phyloP scores from a whole-genome alignment of 2,113 vertebrate genomes.

The human (Homo sapiens) region DNA sequence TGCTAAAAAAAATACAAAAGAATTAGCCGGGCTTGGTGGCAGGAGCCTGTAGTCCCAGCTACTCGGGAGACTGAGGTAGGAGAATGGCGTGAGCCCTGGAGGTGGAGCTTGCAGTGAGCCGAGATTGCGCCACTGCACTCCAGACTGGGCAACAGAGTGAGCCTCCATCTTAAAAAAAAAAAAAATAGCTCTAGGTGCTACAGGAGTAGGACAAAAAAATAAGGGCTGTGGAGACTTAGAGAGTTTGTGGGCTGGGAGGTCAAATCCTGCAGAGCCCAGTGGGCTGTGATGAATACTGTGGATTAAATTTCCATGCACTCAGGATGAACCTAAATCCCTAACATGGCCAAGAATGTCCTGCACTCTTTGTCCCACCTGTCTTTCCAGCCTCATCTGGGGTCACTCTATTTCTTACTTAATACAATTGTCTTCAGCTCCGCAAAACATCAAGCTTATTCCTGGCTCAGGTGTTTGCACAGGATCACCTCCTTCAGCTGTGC shows the following conservation, averaged over 20 bases:
- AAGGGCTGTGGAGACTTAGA: background rate
- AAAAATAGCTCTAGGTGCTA: background rate
- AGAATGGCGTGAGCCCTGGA: too few relatives aligned
- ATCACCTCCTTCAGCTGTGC: background rate
- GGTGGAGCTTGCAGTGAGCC: too few relatives aligned
- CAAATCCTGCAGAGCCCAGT: background rate
- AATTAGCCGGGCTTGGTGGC: rapidly evolving
- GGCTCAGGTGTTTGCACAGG: background rate
- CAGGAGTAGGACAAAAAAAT: background rate
- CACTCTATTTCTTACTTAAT: background rate
- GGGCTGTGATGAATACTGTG: rapidly evolving
- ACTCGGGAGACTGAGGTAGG: too few relatives aligned
- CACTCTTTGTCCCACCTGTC: background rate
- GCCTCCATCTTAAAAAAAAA: too few relatives aligned
- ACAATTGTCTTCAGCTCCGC: background rate
- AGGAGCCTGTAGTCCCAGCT: too few relatives aligned
- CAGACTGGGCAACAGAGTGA: too few relatives aligned
- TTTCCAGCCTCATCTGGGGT: background rate
- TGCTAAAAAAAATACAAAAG: too few relatives aligned
- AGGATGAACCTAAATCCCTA: background rate
- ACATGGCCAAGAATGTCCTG: rapidly evolving
- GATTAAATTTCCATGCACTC: background rate
- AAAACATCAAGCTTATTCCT: background rate
- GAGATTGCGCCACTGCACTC: too few relatives aligned
- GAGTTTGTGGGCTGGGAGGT: background rate